phyloP scores from a whole-genome alignment of 2,113 vertebrate genomes.

The Paramisgurnus dabryanus region DNA sequence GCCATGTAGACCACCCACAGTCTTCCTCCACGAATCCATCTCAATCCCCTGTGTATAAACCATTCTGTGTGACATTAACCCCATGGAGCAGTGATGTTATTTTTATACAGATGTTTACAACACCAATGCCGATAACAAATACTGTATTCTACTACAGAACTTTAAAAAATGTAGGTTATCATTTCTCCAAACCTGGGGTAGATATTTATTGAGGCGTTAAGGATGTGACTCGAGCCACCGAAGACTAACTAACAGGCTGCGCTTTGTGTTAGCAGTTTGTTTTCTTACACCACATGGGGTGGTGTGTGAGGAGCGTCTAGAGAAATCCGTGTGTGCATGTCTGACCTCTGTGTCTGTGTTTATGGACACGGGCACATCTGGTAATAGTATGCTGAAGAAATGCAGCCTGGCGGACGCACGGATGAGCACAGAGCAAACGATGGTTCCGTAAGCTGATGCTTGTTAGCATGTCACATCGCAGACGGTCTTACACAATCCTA shows the following conservation, averaged over 20 bases:
- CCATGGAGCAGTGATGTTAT: constrained; percentile 2
- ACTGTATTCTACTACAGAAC: too few species aligned
- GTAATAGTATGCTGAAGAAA: constrained; percentile 47
- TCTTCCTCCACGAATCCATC: constrained; percentile 10
- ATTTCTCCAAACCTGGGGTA: neutral
- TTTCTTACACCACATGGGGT: constrained; percentile 62
- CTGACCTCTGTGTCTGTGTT: constrained; percentile 44
- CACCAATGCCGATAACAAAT: neutral
- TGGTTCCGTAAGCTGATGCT: neutral
- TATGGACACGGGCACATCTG: constrained; percentile 53
- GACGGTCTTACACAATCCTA: neutral
- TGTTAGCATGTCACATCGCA: constrained; percentile 8
- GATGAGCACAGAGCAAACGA: neutral
- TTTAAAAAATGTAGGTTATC: too few species aligned
- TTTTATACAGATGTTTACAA: neutral
- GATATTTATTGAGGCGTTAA: constrained; percentile 8
- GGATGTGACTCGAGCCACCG: constrained; percentile 18
- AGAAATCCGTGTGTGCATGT: constrained; percentile 31
- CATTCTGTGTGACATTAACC: constrained; percentile 19
- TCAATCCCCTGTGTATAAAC: constrained; percentile 1
- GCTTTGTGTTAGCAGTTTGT: constrained; percentile 58
- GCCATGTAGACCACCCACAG: constrained; percentile 30
- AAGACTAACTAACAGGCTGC: constrained; percentile 48
- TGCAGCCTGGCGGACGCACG: constrained; percentile 4
- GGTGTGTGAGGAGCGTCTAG: constrained; percentile 48